phyloP scores from a whole-genome alignment of 2,797 vertebrate genomes.

The Pseudotriccus pelzelni region DNA sequence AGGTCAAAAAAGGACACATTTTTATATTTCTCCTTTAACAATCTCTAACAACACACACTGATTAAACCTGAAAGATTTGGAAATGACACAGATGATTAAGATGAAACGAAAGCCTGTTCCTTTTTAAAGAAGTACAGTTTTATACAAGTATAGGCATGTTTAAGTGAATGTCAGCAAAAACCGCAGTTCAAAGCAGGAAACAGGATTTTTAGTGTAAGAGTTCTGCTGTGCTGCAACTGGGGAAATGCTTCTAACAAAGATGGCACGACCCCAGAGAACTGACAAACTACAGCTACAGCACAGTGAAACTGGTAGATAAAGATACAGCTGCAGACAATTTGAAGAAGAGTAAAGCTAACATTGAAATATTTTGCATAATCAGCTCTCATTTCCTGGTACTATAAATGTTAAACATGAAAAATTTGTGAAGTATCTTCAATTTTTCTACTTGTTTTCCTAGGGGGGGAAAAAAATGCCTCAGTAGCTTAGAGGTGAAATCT shows the following conservation, averaged over 20 bases:
- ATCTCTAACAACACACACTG: background rate
- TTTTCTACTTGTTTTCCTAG: slow-evolving; percentile 6
- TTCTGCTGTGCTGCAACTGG: background rate
- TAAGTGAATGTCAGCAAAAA: background rate
- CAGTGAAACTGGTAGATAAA: background rate
- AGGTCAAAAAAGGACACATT: background rate
- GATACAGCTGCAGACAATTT: background rate
- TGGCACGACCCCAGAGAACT: background rate
- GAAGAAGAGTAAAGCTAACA: background rate
- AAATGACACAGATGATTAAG: background rate
- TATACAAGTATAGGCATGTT: background rate
- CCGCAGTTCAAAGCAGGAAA: background rate
- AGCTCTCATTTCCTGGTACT: background rate
- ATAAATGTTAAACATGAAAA: background rate
- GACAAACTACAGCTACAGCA: background rate
- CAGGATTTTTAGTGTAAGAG: background rate
- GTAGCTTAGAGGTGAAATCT: slow-evolving; percentile 17
- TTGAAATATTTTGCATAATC: background rate
- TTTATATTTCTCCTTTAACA: background rate
- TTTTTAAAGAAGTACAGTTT: background rate
- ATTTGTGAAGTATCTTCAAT: background rate
- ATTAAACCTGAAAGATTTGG: background rate
- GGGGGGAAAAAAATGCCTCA: background rate
- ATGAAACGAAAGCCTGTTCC: background rate
- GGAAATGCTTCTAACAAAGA: background rate